These are phyloP conservation scores for Paedocypris sp. DNA, from an alignment of 2,113 vertebrate genomes.

Conservation along the genomic window DNA sequence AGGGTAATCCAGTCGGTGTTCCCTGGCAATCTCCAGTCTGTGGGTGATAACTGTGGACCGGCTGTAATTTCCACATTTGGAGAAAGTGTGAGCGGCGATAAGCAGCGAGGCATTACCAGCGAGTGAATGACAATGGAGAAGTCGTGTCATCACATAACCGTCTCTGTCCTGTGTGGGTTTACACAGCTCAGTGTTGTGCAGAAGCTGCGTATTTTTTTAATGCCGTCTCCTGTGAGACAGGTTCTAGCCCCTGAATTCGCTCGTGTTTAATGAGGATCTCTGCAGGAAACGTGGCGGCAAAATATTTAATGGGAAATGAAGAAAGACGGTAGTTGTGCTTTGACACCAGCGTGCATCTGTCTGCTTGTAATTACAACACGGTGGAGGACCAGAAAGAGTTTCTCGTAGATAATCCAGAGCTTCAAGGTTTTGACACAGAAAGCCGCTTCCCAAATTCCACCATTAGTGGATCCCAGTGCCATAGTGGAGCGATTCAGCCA, in stretches of 20 bases:
- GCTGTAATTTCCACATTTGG: constrained; percentile 22
- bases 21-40: constrained; percentile 16
- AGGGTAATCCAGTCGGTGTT: constrained; percentile 16
- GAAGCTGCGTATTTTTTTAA: background rate
- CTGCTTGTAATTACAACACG: background rate
- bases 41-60: constrained; percentile 24
- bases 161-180: background rate
- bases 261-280: background rate
- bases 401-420: background rate
- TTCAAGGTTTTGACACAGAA: background rate
- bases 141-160: background rate
- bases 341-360: background rate
- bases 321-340: background rate
- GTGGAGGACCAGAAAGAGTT: background rate
- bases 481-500: background rate
- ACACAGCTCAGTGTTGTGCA: constrained; percentile 3
- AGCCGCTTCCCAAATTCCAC: constrained; percentile 7
- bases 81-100: constrained; percentile 15
- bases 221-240: background rate
- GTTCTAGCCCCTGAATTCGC: background rate
- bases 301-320: background rate
- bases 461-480: constrained; percentile 22
- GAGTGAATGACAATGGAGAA: constrained; percentile 21
- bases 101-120: constrained; percentile 10
- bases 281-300: background rate